Percentiles rank a stretch among this genome's conserved stretches.
These are phyloP conservation scores for Cactoblastis cactorum DNA, from an alignment of 2,888 invertebrate species.

Conservation along the genomic window DNA sequence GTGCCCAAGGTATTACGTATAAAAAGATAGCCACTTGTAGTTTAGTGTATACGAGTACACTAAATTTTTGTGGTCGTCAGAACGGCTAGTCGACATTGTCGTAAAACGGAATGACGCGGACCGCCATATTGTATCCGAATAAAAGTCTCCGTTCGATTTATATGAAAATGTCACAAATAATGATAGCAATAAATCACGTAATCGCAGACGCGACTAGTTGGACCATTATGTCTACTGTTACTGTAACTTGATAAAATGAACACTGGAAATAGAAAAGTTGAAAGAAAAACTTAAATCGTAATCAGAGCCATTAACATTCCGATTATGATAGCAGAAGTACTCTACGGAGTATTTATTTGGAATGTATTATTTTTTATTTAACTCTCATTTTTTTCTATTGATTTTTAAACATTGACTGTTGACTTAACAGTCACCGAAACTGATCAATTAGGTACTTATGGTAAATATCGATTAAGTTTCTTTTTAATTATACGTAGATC, in stretches of 20 bases:
- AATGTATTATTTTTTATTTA: too few relatives aligned
- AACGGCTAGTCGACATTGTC: neutral
- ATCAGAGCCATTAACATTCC: too few relatives aligned
- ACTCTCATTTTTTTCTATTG: too few relatives aligned
- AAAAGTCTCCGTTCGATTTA: slow-evolving; percentile 31
- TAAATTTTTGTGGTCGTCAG: neutral
- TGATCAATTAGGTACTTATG: too few relatives aligned
- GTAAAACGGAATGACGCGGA: slow-evolving; percentile 4
- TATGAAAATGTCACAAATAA: slow-evolving; percentile 28
- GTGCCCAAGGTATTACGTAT: neutral
- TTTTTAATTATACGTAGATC: too few relatives aligned
- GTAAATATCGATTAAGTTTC: too few relatives aligned
- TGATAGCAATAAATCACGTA: slow-evolving; percentile 15
- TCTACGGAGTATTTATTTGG: too few relatives aligned
- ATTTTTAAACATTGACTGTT: too few relatives aligned
- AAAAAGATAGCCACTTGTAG: slow-evolving; percentile 1
- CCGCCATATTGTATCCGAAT: slow-evolving; percentile 30
- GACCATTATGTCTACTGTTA: neutral
- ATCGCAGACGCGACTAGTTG: neutral
- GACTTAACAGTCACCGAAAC: too few relatives aligned
- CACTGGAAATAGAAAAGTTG: neutral
- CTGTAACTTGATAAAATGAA: neutral
- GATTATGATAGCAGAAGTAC: neutral
- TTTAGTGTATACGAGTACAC: neutral
- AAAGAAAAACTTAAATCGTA: neutral